Conservation (phyloP, 2,797 vertebrate species). For the Pteropus rufus region DNA sequence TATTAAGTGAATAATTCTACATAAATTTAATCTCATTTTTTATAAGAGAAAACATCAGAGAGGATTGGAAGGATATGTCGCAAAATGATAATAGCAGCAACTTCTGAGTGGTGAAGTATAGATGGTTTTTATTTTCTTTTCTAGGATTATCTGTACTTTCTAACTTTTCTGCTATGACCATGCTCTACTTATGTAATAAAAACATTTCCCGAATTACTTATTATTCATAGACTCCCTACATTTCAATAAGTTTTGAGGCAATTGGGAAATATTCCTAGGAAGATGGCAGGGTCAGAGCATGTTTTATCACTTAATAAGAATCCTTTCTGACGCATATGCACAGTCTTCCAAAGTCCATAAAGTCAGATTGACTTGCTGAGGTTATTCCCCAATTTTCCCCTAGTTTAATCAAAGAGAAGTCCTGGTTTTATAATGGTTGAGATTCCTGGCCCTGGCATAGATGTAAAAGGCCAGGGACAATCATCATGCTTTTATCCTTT, state of each 20-base stretch:
- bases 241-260: neutral
- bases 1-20: neutral
- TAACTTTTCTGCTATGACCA: neutral
- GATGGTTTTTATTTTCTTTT: constrained; percentile 14
- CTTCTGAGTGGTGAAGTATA: neutral
- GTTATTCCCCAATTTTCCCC: neutral
- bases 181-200: neutral
- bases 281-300: neutral
- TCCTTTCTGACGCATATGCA: neutral
- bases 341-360: neutral
- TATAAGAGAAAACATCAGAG: neutral
- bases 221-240: neutral
- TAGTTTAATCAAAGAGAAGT: neutral
- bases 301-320: constrained; percentile 28
- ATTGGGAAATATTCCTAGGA: neutral
- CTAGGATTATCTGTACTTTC: neutral
- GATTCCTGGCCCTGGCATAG: neutral
- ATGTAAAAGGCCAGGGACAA: neutral
- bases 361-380: neutral
- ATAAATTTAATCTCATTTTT: constrained; percentile 20
- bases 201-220: neutral
- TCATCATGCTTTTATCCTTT: neutral
- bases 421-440: neutral
- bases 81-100: neutral
- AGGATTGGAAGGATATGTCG: neutral